Base-by-base conservation (phyloP, 1,140 invertebrate species). In the Lethrus apterus region DNA sequence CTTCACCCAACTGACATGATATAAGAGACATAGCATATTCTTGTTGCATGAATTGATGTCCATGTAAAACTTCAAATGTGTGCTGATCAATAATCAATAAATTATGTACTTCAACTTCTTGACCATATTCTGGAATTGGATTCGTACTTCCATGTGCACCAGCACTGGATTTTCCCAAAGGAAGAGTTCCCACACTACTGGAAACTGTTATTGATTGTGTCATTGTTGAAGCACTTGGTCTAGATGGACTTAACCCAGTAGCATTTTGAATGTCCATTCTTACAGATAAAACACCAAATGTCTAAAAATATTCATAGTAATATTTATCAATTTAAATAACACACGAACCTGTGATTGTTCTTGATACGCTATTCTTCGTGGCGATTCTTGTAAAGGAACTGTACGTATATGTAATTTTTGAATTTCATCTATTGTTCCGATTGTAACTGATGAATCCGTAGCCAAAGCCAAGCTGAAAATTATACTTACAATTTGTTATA, bases 401-500 rank as follows among this genome's bases (percentile, higher is more conserved):
- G 93, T 97, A 24, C 93, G 71, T 52, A 98, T 98, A 65, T 98
- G 95, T 18, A 98, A 67, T 64, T 98, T 98, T 69, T 98, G 94
- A 54, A 98, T 98, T 71, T 98, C 94, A 73, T 98, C 95, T 56
- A 99, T 98, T 0, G 93, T 98, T 23, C 97, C 96, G 62, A 99
- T 91, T 0, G 94, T 93, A 0, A 99, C 81, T 0, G 88, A 88
- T 56, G 80, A 88, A 58, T 97, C 93, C 15, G 91, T 98, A 0
- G 93, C 88, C 42, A 99, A 68, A 10, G 94, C 93, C 61, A 99
- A 79, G 70, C 91, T 89, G 63, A 45, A 70, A 69, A 48, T 24
- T 24, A 42, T 26, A 26, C 17, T 21, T 33, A 33, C 13, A 33
- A 8, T 14, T 4, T 31, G 19, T 2, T 1, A 18, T 32, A 33